phyloP scores from a whole-genome alignment of 2,113 vertebrate species.

The Pelobates fuscus region DNA sequence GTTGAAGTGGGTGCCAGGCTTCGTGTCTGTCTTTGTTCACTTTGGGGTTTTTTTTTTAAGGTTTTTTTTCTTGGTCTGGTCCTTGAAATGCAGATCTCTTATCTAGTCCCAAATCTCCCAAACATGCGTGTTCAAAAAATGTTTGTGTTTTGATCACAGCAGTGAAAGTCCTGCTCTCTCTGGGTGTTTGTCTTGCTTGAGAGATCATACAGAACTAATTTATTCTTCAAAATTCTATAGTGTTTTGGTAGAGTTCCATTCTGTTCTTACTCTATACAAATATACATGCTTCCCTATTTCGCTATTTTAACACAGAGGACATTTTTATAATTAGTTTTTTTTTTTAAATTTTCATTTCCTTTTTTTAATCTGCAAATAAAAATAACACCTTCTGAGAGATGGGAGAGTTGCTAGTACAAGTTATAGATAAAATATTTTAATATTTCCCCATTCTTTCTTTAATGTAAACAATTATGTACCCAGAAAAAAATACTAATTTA shows the following conservation, averaged over 20 bases:
- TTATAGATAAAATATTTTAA: too few relatives aligned
- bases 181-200: conserved; percentile 30
- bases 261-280: neutral
- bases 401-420: too few relatives aligned
- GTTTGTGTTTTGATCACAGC: conserved; percentile 38
- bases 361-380: too few relatives aligned
- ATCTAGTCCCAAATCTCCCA: conserved; percentile 34
- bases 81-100: conserved; percentile 10
- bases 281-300: neutral
- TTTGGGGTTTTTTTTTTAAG: neutral
- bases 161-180: conserved; percentile 32
- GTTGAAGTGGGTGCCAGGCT: conserved; percentile 24
- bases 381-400: too few relatives aligned
- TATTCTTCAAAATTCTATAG: too few relatives aligned
- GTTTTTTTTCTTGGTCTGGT: neutral
- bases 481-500: too few relatives aligned
- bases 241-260: neutral
- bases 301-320: too few relatives aligned
- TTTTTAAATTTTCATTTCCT: too few relatives aligned
- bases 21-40: conserved; percentile 29
- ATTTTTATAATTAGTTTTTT: too few relatives aligned
- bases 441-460: too few relatives aligned
- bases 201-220: conserved; percentile 26
- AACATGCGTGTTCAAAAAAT: conserved; percentile 35
- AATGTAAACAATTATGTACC: too few relatives aligned